phyloP scores from a whole-genome alignment of 2,797 vertebrate species.

The Sternotherus odoratus region DNA sequence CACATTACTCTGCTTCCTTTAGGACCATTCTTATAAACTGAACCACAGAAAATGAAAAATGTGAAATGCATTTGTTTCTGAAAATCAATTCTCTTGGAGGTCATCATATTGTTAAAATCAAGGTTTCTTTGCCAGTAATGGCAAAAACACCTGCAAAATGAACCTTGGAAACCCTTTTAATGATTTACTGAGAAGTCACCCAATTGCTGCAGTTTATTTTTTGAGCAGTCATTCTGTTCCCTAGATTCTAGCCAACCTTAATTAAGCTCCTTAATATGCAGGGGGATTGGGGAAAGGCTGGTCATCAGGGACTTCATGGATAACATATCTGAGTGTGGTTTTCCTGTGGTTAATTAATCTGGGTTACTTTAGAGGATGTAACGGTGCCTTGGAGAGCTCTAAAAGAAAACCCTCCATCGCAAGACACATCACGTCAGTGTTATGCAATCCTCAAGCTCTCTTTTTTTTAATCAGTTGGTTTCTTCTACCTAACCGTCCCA shows the following conservation, averaged over 20 bases:
- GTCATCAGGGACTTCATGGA: not conserved
- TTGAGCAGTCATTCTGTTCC: not conserved
- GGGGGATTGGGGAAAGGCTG: not conserved
- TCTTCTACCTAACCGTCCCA: not conserved
- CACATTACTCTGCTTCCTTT: not conserved
- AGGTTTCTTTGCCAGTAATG: not conserved
- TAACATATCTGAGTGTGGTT: not conserved
- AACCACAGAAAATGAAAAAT: not conserved
- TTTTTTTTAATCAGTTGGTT: not conserved
- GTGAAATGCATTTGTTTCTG: not conserved
- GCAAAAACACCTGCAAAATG: not conserved
- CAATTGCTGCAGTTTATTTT: not conserved
- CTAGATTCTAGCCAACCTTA: not conserved
- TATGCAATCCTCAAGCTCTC: not conserved
- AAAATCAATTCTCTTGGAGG: not conserved
- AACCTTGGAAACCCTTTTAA: not conserved
- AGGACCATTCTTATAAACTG: not conserved
- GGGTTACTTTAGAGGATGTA: not conserved
- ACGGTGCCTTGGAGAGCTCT: not conserved
- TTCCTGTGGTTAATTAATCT: not conserved
- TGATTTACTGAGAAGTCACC: not conserved
- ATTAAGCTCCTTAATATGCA: slow-evolving; percentile 3
- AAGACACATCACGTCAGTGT: not conserved
- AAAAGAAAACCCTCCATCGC: not conserved
- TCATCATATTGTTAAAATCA: not conserved